phyloP scores from a whole-genome alignment of 2,113 vertebrate species.

The Nannospalax galili region DNA sequence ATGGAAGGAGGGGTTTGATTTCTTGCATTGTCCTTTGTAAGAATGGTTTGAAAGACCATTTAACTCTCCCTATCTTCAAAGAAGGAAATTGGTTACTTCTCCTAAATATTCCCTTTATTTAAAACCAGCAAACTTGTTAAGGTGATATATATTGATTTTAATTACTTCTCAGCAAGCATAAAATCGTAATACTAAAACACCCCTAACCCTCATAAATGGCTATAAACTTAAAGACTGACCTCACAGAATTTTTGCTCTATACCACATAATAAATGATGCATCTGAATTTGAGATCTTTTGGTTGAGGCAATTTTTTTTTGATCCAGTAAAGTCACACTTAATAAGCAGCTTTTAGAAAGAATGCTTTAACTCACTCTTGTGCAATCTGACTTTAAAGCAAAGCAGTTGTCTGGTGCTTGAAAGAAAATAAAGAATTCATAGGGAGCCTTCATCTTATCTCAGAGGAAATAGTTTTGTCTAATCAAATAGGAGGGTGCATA shows the following conservation, averaged over 20 bases:
- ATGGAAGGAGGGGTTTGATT: background rate
- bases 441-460: conserved; percentile 49
- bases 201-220: conserved; percentile 22
- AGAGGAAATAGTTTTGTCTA: conserved; percentile 73
- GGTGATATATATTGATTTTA: conserved; percentile 9
- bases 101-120: conserved; percentile 42
- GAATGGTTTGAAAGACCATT: conserved; percentile 35
- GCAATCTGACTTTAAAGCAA: conserved; percentile 67
- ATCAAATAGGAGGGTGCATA: conserved; percentile 56
- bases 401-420: conserved; percentile 61
- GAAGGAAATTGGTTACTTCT: conserved; percentile 12
- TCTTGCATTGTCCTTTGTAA: conserved; percentile 25
- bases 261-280: conserved; percentile 48
- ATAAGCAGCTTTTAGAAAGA: conserved; percentile 64
- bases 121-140: background rate
- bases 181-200: background rate
- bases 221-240: conserved; percentile 41
- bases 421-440: conserved; percentile 64
- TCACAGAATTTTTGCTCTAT: conserved; percentile 40
- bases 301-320: conserved; percentile 50
- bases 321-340: conserved; percentile 43
- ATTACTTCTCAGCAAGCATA: conserved; percentile 6
- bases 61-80: conserved; percentile 20
- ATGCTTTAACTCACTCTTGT: conserved; percentile 40
- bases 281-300: conserved; percentile 57